Evolutionary conservation across 2,797 vertebrate species (phyloP).

Genomic region (Malacoctenus gilli): DNA sequence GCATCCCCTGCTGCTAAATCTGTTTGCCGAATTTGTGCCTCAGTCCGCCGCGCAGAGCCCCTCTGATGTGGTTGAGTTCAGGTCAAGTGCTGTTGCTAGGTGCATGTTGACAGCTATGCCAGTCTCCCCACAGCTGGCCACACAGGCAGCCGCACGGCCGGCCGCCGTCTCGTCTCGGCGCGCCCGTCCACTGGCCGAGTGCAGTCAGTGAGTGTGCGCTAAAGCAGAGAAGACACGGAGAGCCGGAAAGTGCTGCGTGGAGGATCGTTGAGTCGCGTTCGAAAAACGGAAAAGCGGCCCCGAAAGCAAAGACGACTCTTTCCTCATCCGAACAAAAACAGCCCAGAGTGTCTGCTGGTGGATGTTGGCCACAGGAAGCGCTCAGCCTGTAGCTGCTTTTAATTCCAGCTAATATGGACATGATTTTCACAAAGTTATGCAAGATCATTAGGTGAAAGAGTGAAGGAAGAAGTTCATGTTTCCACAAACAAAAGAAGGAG

Average conservation of each 20-base stretch:
- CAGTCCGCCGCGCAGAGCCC: conserved; percentile 25
- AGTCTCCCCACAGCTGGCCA: conserved; percentile 19
- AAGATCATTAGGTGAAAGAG: too few species aligned
- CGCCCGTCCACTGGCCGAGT: background rate
- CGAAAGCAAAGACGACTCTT: too few species aligned
- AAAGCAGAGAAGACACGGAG: conserved; percentile 3
- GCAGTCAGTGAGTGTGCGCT: conserved; percentile 13
- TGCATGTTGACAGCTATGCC: conserved; percentile 29
- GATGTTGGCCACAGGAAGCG: too few species aligned
- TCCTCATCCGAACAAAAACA: too few species aligned
- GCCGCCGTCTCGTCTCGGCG: too few species aligned
- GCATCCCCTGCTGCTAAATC: conserved; percentile 19
- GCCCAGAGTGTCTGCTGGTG: too few species aligned
- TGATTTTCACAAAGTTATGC: too few species aligned
- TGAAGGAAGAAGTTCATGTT: too few species aligned
- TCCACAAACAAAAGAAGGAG: too few species aligned
- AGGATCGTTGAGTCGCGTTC: background rate
- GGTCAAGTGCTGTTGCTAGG: conserved; percentile 56
- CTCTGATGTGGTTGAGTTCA: conserved; percentile 48
- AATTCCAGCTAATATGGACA: too few species aligned
- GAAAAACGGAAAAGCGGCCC: too few species aligned
- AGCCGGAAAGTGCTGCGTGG: background rate
- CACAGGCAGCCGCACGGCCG: background rate
- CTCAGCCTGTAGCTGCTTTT: too few species aligned
- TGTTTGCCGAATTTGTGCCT: conserved; percentile 19